Evolutionary conservation across 2,113 vertebrate genomes (phyloP).

Genomic region (Ochotona princeps): DNA sequence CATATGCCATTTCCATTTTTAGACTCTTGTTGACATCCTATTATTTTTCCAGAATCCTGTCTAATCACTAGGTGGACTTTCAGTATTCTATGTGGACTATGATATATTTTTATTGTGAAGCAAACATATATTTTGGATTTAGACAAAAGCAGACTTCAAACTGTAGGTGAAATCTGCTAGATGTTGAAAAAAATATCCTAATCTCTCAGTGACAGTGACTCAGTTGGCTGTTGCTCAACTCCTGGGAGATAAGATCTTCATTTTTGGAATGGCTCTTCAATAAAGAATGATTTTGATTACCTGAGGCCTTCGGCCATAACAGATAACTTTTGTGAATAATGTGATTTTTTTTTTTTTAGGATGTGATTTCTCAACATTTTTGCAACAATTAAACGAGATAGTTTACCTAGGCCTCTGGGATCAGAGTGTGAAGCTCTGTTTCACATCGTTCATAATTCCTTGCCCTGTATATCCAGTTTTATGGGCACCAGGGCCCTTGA

Average conservation of each 20-base stretch:
- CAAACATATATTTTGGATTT: not conserved
- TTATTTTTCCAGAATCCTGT: slow-evolving; percentile 9
- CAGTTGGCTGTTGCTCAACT: not conserved
- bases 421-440: not conserved
- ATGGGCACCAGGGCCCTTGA: not conserved
- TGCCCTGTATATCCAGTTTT: not conserved
- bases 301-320: not conserved
- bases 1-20: not conserved
- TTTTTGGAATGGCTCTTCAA: not conserved
- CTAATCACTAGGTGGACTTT: not conserved
- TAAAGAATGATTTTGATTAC: not conserved
- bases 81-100: not conserved
- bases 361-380: not conserved
- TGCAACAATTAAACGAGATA: not conserved
- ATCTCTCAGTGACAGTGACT: not conserved
- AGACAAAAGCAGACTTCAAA: not conserved
- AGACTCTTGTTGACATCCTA: not conserved
- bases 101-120: not conserved
- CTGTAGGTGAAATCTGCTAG: not conserved
- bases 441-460: not conserved
- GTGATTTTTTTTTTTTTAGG: not conserved
- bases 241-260: not conserved
- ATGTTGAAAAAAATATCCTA: slow-evolving; percentile 13
- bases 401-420: not conserved
- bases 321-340: not conserved